Evolutionary conservation across 1,140 invertebrate genomes (phyloP), one percentile per base, ranked within the genome.

Genomic region (Drosophila mayri): DNA sequence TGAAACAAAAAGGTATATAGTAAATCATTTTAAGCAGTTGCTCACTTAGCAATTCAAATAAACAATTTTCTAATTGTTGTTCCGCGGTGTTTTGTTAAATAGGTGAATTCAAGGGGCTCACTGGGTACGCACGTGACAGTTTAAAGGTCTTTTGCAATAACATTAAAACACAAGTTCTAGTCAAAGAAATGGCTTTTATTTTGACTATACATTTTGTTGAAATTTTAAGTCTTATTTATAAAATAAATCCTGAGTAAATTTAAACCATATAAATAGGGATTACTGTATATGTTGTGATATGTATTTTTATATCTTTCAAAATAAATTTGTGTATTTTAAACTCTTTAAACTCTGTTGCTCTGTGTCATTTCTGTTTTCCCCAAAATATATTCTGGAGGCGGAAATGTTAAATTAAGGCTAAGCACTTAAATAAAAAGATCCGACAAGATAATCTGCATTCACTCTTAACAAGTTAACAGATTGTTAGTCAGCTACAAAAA

Each of bases 321-420:
- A 25, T 4, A 25, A 25, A 40, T 9, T 3, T 18, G 4, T 5
- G 3, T 6, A 3, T n/a, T 41, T 44, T 20, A 20, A 20, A 20
- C 10, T 18, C 4, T 20, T 2, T 6, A 20, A 12, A 16, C 10
- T 25, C 54, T n/a, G 7, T 9, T 52, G 49, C 14, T 52, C 54
- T 8, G 9, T 40, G 30, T 65, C 37, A 46, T 62, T 65, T 41
- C 4, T n/a, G 22, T 16, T 16, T 16, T 20, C 16, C 6, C n/a
- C 62, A 22, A 52, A 49, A 28, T 49, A 2, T 14, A 59, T 14
- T 22, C 7, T 18, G 22, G 8, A 28, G 41, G 16, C 63, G 63
- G 58, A 66, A 63, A 66, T 66, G 32, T 66, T 38, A 66, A 66
- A 66, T 63, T 46, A 66, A 66, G 30, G 8, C 4, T 22, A 46